Evolutionary conservation across 2,113 vertebrate genomes (phyloP), one percentile per base, ranked within the genome.

Genomic region (Pelecanus crispus): DNA sequence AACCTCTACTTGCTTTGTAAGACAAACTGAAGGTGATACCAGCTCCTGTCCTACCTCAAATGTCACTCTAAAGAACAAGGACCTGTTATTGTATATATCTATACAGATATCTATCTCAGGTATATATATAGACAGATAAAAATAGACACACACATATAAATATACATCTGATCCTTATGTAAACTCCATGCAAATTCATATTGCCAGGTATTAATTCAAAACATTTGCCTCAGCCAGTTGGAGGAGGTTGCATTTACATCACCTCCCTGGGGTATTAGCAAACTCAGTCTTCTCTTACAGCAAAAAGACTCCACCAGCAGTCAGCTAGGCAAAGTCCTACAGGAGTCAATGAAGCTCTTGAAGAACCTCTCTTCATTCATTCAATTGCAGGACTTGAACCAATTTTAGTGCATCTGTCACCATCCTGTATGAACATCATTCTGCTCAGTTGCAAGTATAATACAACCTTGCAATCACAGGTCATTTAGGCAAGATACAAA

Each of bases 341-440:
- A 61, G 53, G 74, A 97, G 77, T 92, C 95, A 96, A 70, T 89
- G 81, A 94, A 92, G 70, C 86, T 75, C 83, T 82, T 62, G 70
- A 87, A 72, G 91, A 95, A 95, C 91, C 62, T 96, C 91, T 92
- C 88, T 92, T 88, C 84, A 96, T 96, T 97, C 95, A 97, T 96
- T 94, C 87, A 91, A 0, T 22, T 91, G 78, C 84, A 97, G 95
- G 95, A 95, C 95, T 92, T 80, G 86, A 92, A 91, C 70, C 74
- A 83, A 88, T 95, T 97, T 96, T 93, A 97, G 96, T 93, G 94
- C 92, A 95, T 95, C 79, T 95, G 81, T 95, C 94, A 92, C 89
- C 81, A 85, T 90, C 91, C 89, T 21, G 42, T 94, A 86, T 42
- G 71, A 94, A 94, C 93, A 91, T 63, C 91, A 59, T 81, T 55